Percentiles rank a stretch among this genome's conserved stretches.
These are phyloP conservation scores for Eumaeus atala DNA, from an alignment of 1,140 invertebrate species.

Conservation along the genomic window DNA sequence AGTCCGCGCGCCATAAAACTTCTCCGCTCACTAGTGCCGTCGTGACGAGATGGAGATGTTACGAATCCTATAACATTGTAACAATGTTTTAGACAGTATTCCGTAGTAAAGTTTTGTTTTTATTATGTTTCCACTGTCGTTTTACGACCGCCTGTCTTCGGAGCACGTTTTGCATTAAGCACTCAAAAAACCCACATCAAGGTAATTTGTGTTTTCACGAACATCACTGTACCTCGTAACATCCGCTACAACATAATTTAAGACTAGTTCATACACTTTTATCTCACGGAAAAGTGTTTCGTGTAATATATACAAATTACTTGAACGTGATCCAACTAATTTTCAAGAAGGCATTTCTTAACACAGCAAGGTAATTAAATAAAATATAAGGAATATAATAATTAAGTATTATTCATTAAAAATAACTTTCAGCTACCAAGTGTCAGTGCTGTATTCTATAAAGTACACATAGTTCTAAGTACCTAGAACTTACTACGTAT, in stretches of 20 bases:
- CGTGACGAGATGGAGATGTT: slow-evolving; percentile 4
- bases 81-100: slow-evolving; percentile 6
- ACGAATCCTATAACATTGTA: slow-evolving; percentile 10
- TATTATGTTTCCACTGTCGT: slow-evolving; percentile 9
- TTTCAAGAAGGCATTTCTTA: too few relatives aligned
- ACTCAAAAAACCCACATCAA: slow-evolving; percentile 4
- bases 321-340: too few relatives aligned
- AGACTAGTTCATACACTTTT: slow-evolving; percentile 3
- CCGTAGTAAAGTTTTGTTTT: slow-evolving; percentile 8
- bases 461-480: too few relatives aligned
- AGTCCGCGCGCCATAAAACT: neutral
- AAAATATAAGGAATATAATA: too few relatives aligned
- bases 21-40: neutral
- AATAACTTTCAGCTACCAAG: too few relatives aligned
- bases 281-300: neutral
- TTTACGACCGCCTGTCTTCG: slow-evolving; percentile 8
- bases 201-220: slow-evolving; percentile 7
- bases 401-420: too few relatives aligned
- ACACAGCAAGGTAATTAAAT: too few relatives aligned
- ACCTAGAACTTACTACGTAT: too few relatives aligned
- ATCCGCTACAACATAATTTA: slow-evolving; percentile 9
- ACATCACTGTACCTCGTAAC: slow-evolving; percentile 5
- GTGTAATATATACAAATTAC: too few relatives aligned
- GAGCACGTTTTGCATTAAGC: slow-evolving; percentile 8
- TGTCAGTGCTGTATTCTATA: too few relatives aligned